phyloP scores from a whole-genome alignment of 2,888 invertebrate genomes.

The Nudaria mundana region DNA sequence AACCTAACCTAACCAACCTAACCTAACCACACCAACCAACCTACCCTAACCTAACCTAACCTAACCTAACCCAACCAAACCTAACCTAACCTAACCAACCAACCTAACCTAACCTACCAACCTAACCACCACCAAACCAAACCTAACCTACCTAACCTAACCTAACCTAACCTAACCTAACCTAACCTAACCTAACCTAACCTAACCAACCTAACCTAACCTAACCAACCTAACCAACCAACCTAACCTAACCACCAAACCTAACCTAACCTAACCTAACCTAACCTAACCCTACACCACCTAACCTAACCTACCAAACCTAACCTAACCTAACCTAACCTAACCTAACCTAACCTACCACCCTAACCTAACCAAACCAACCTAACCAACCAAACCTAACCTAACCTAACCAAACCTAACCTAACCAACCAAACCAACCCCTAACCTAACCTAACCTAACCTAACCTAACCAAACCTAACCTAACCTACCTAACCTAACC shows the following conservation, averaged over 20 bases:
- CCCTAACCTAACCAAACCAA: conserved; percentile 13
- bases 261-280: conserved; percentile 7
- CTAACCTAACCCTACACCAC: conserved; percentile 9
- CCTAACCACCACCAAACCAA: conserved; percentile 14
- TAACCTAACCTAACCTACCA: conserved; percentile 17
- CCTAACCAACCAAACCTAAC: conserved; percentile 7
- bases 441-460: conserved; percentile 8
- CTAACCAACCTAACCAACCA: too few relatives aligned
- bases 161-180: conserved; percentile 18
- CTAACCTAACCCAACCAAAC: conserved; percentile 6
- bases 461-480: conserved; percentile 17
- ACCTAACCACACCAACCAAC: conserved; percentile 21
- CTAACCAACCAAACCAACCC: conserved; percentile 5
- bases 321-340: conserved; percentile 17
- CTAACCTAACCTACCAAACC: conserved; percentile 7
- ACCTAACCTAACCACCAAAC: neutral
- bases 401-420: neutral
- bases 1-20: conserved; percentile 13
- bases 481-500: conserved; percentile 13
- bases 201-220: conserved; percentile 11
- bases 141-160: conserved; percentile 25
- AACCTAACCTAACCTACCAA: conserved; percentile 13
- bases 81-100: conserved; percentile 16
- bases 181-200: neutral
- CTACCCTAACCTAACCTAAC: conserved; percentile 13